Evolutionary conservation across 2,113 vertebrate genomes (phyloP).

Genomic region (Oreotrochilus melanogaster): DNA sequence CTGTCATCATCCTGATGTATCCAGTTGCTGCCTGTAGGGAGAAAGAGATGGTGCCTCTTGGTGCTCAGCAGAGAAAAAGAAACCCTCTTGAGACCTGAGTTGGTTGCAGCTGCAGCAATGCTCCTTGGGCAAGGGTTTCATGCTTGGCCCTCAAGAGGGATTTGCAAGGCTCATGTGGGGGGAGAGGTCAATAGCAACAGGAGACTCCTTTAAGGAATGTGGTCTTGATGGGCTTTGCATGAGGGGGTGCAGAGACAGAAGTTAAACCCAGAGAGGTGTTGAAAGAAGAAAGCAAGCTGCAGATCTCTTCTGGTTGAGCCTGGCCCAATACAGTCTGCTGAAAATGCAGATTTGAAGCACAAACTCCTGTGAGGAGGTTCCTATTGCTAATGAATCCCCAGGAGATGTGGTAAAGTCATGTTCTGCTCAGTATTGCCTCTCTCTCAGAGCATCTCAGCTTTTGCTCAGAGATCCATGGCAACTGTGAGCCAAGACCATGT

Average conservation of each 20-base stretch:
- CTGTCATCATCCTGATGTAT: accelerated
- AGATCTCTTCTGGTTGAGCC: accelerated
- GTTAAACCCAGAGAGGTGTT: background rate
- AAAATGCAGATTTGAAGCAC: background rate
- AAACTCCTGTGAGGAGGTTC: background rate
- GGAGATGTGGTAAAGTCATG: background rate
- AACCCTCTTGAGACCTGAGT: accelerated
- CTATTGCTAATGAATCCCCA: background rate
- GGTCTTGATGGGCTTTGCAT: background rate
- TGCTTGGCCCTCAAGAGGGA: accelerated
- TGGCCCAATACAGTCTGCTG: background rate
- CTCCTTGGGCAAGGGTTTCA: background rate
- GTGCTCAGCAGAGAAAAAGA: background rate
- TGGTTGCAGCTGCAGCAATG: background rate
- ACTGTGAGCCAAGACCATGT: background rate
- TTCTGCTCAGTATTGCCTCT: background rate
- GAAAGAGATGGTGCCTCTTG: background rate
- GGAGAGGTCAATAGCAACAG: background rate
- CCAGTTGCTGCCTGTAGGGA: accelerated
- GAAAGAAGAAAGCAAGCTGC: background rate
- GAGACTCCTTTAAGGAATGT: background rate
- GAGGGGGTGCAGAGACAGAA: too few species aligned
- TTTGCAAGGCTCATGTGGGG: accelerated
- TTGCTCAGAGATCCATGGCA: background rate
- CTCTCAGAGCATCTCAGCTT: background rate